phyloP scores from a whole-genome alignment of 1,140 invertebrate genomes.

The Drosophila lacertosa region DNA sequence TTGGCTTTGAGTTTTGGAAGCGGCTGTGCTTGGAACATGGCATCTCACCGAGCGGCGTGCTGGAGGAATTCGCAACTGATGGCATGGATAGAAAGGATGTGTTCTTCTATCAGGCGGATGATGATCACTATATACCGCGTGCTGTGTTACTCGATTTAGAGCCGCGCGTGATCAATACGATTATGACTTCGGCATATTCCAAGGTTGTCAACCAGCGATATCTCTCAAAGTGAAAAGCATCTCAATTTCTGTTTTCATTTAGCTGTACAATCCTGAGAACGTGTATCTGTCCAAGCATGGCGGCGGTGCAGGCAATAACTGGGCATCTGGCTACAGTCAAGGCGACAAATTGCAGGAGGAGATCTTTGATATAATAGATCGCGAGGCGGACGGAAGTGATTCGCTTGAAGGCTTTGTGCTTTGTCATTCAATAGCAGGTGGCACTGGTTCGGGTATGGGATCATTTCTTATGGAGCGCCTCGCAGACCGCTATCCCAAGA shows the following conservation, averaged over 20 bases:
- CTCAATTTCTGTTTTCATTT: conserved; percentile 18
- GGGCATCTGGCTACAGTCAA: conserved; percentile 98
- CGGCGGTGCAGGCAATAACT: conserved; percentile 99
- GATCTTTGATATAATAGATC: conserved; percentile 99
- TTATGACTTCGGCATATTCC: conserved; percentile 97
- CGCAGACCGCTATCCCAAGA: conserved; percentile 98
- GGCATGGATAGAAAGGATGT: conserved; percentile 98
- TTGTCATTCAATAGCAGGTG: conserved; percentile 99
- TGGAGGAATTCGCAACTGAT: conserved; percentile 97
- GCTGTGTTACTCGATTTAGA: conserved; percentile 98
- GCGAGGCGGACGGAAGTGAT: conserved; percentile 99
- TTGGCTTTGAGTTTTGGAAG: conserved; percentile 99
- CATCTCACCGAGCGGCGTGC: conserved; percentile 97
- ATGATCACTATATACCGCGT: conserved; percentile 99
- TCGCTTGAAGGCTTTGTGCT: conserved; percentile 99
- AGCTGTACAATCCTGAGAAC: conserved; percentile 99
- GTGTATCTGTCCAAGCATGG: conserved; percentile 99
- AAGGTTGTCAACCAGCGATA: conserved; percentile 87
- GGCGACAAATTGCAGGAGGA: conserved; percentile 98
- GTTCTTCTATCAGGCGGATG: conserved; percentile 99
- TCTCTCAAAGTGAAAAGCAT: not conserved
- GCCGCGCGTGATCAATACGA: conserved; percentile 98
- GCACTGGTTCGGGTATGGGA: conserved; percentile 99
- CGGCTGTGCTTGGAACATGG: conserved; percentile 98
- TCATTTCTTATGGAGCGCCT: conserved; percentile 97